Evolutionary conservation across 2,113 vertebrate species (phyloP).

Genomic region (Sebastes schlegelii): DNA sequence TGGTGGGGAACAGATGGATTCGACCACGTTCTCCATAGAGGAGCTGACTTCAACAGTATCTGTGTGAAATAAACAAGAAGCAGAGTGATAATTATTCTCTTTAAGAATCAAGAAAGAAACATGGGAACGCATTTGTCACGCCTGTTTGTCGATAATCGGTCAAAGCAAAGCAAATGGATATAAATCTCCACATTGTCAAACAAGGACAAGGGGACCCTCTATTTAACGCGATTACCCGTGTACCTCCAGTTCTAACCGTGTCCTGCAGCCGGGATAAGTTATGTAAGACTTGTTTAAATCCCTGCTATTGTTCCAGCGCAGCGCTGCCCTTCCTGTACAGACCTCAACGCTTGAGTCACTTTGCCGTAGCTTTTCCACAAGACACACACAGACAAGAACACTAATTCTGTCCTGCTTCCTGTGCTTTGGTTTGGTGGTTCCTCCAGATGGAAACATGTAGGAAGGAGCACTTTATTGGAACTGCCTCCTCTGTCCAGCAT

Average conservation of each 20-base stretch:
- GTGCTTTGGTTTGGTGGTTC: slow-evolving; percentile 7
- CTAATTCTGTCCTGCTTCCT: slow-evolving; percentile 11
- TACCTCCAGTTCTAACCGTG: slow-evolving; percentile 29
- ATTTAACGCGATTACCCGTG: slow-evolving; percentile 25
- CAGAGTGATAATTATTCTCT: not conserved
- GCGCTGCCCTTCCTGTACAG: slow-evolving; percentile 74
- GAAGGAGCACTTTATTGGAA: not conserved
- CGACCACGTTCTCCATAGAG: slow-evolving; percentile 71
- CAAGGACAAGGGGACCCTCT: slow-evolving; percentile 12
- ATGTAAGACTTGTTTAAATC: slow-evolving; percentile 73
- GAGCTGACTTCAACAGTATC: slow-evolving; percentile 45
- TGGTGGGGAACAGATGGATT: slow-evolving; percentile 40
- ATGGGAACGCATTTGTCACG: not conserved
- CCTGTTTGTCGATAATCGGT: fast-evolving
- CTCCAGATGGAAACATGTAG: slow-evolving; percentile 8
- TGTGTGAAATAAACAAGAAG: slow-evolving; percentile 44
- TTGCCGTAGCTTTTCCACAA: slow-evolving; percentile 40
- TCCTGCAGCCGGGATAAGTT: slow-evolving; percentile 54
- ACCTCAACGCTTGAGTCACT: slow-evolving; percentile 41
- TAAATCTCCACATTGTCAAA: slow-evolving; percentile 29
- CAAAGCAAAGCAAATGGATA: not conserved
- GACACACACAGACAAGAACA: slow-evolving; percentile 26
- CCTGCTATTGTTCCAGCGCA: slow-evolving; percentile 76
- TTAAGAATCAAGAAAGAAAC: not conserved
- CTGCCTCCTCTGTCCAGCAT: not conserved